Base-by-base conservation (phyloP, 1,140 invertebrate genomes). In the Chironomus striatipennis region DNA sequence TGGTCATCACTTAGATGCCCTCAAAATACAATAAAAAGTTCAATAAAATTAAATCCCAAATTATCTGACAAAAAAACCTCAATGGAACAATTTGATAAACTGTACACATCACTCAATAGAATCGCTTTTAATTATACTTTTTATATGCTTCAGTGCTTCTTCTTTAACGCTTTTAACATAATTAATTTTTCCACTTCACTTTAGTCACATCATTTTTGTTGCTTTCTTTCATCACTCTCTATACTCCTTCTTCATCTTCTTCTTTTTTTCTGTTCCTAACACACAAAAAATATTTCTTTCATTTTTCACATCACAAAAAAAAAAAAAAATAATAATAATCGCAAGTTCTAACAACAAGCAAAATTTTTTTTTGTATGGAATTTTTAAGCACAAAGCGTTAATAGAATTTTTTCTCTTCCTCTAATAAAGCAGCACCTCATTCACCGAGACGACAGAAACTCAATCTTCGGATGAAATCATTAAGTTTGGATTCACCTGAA, bases 381-480 rank as follows among this genome's bases (percentile, higher is more conserved):
- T 34, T 34, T 4, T 47, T 7, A 15, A 47, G 43, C 15, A n/a
- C 12, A 57, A 57, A 57, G n/a, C 47, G 47, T 57, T 57, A 57
- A 57, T 57, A 57, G 47, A 57, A 12, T 12, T 15, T 57, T 57
- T 57, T 57, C 43, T 47, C 43, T 10, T 47, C 43, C 15, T 10
- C 8, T 47, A 47, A 9, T 75, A 75, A 81, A 82, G 81, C 90
- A 97, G 96, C 95, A 78, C 95, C 95, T 75, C 95, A 97, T 85
- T 97, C 95, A 83, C 96, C 96, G 78, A 90, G 95, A 81, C 89
- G 95, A 75, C 94, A 97, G 87, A 94, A 96, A 85, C 87, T 98
- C 84, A 97, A 97, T 85, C 89, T 97, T 83, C 89, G 96, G 79
- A 98, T 98, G 96, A 98, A 98, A 88, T 96, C 94, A 82, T 89